These are phyloP conservation scores for Automeris io DNA, from an alignment of 2,888 invertebrate genomes.

Conservation along the genomic window DNA sequence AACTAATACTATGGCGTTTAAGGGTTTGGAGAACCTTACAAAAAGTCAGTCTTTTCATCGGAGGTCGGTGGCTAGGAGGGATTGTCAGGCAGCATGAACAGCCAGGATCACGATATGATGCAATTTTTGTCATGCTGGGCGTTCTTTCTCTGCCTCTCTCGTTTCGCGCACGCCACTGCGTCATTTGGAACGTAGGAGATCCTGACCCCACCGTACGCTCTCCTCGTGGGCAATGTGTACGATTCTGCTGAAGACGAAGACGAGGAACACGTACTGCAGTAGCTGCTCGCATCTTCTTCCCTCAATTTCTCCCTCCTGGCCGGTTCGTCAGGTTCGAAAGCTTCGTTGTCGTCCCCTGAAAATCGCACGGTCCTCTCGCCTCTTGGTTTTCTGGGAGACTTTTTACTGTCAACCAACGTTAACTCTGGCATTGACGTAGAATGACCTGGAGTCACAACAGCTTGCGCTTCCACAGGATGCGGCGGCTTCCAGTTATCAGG, in stretches of 20 bases:
- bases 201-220: conserved; percentile 91
- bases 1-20: conserved; percentile 61
- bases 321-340: conserved; percentile 65
- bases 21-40: conserved; percentile 50
- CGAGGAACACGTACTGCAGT: conserved; percentile 93
- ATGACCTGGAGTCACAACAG: conserved; percentile 72
- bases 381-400: conserved; percentile 43
- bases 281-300: conserved; percentile 83
- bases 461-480: conserved; percentile 65
- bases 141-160: conserved; percentile 78
- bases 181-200: conserved; percentile 96
- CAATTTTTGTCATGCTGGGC: conserved; percentile 88
- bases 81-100: conserved; percentile 32
- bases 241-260: conserved; percentile 93
- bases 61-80: conserved; percentile 61
- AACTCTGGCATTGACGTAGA: conserved; percentile 69
- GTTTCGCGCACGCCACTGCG: conserved; percentile 88
- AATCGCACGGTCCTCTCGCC: conserved; percentile 65
- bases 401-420: conserved; percentile 67
- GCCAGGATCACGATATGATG: conserved; percentile 87
- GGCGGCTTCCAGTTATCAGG: conserved; percentile 76
- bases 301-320: conserved; percentile 43
- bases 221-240: conserved; percentile 88
- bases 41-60: conserved; percentile 72
- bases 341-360: conserved; percentile 66